Base-by-base conservation (phyloP, 2,797 vertebrate species). In the Erethizon dorsatum region DNA sequence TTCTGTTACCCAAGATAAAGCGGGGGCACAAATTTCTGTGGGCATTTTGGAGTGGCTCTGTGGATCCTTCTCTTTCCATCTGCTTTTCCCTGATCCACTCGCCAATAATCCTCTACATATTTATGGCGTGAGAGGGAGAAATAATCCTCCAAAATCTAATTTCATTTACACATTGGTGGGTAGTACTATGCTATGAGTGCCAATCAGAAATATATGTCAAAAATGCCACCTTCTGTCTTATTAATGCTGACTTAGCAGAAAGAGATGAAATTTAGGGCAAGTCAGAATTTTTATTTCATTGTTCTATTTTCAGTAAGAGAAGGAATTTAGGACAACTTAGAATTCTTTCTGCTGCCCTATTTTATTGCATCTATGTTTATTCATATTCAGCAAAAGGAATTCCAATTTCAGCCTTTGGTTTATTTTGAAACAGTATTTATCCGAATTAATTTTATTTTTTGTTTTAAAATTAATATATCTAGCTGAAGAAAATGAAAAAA, bases 351-450 rank as follows among this genome's bases (percentile, higher is more conserved):
- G 86, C 33, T 97, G 97, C 52, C 94, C 96, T 98, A 96, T 97
- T 97, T 98, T 97, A 96, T 97, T 96, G 61, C 20, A 73, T 80
- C 41, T 82, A 88, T 97, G 94, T 97, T 97, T 98, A 98, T 97
- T 97, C 94, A 95, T 97, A 97, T 92, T 94, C 88, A 97, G 94
- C 85, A 90, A 96, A 97, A 96, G 28, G 31, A 94, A 90, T 92
- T 6, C 78, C 31, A 96, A 67, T 77, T 93, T 92, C 80, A 96
- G 45, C 14, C 37, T 94, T 95, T 96, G 26, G 52, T 73, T 75
- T 26, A 61, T 92, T 79, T 86, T 26, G 85, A 71, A 88, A 91
- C 87, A 84, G 4, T 50, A 77, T 86, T 80, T 93, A 82, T 50
- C 37, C 31, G 88, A 83, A 91, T 93, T 91, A 80, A 77, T 95